phyloP scores from a whole-genome alignment of 2,797 vertebrate genomes.

The Scyliorhinus canicula region DNA sequence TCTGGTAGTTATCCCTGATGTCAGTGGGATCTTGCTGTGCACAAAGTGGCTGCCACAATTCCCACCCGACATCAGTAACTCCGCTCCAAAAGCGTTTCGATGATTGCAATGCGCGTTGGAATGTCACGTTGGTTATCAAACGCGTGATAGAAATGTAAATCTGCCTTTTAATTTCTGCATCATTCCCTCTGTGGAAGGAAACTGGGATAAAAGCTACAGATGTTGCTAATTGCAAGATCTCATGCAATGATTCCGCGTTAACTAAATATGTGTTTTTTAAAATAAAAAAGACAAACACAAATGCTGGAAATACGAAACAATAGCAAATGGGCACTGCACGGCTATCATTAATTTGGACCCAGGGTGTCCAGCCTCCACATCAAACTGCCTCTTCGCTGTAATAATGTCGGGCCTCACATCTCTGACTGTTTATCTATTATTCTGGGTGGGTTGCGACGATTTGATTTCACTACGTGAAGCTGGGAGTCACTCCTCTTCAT shows the following conservation, averaged over 20 bases:
- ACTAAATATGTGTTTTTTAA: neutral
- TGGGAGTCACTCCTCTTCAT: neutral
- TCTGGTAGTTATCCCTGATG: neutral
- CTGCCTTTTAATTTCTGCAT: neutral
- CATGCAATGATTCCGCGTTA: neutral
- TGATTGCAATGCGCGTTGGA: neutral
- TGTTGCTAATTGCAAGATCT: neutral
- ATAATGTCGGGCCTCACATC: neutral
- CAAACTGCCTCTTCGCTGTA: neutral
- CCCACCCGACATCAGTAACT: neutral
- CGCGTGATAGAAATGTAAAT: neutral
- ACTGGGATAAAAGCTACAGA: neutral
- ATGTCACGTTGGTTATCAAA: neutral
- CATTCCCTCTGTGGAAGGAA: neutral
- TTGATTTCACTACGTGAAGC: neutral
- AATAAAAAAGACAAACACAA: neutral
- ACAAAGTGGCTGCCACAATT: neutral
- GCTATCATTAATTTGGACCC: neutral
- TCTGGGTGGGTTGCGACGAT: neutral
- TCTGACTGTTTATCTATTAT: neutral
- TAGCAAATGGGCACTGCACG: neutral
- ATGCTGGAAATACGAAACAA: neutral
- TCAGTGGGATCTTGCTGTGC: neutral
- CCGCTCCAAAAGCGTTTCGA: neutral
- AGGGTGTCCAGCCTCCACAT: neutral